These are phyloP conservation scores for Epizoanthus scotinus DNA, from an alignment of 92 coral and sea anemone genomes.

Conservation along the genomic window DNA sequence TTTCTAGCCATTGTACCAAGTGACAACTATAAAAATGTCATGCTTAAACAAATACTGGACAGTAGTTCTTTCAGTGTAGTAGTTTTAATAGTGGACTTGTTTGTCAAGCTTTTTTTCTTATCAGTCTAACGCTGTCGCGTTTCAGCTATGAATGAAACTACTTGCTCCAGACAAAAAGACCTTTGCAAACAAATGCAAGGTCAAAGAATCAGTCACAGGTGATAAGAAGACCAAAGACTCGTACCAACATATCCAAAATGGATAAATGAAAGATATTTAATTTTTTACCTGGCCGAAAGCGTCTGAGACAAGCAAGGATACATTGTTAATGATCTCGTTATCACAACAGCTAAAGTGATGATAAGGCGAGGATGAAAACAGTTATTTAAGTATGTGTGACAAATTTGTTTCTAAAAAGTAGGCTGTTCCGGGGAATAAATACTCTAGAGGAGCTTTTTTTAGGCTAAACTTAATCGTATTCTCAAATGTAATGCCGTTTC, in stretches of 20 bases:
- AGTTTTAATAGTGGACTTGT: conserved; percentile 4
- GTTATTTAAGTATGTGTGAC: not conserved
- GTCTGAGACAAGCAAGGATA: not conserved
- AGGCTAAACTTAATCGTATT: not conserved
- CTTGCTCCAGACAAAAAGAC: not conserved
- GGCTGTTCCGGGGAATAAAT: not conserved
- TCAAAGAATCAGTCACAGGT: not conserved
- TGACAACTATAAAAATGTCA: not conserved
- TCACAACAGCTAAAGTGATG: conserved; percentile 2
- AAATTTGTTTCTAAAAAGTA: not conserved
- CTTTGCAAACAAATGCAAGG: not conserved
- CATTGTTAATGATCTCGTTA: conserved; percentile 1
- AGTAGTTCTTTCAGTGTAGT: not conserved
- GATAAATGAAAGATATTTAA: not conserved
- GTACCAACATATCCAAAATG: not conserved
- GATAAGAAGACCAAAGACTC: not conserved
- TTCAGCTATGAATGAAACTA: not conserved
- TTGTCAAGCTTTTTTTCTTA: not conserved
- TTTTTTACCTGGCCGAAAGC: too few species aligned
- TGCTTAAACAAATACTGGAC: not conserved
- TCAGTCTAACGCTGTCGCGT: not conserved
- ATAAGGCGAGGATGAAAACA: not conserved
- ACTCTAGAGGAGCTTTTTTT: not conserved
- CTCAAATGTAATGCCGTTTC: not conserved
- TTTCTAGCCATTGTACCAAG: conserved; percentile 25